Evolutionary conservation across 1,140 invertebrate species (phyloP).

Genomic region (Anastatus disparis): DNA sequence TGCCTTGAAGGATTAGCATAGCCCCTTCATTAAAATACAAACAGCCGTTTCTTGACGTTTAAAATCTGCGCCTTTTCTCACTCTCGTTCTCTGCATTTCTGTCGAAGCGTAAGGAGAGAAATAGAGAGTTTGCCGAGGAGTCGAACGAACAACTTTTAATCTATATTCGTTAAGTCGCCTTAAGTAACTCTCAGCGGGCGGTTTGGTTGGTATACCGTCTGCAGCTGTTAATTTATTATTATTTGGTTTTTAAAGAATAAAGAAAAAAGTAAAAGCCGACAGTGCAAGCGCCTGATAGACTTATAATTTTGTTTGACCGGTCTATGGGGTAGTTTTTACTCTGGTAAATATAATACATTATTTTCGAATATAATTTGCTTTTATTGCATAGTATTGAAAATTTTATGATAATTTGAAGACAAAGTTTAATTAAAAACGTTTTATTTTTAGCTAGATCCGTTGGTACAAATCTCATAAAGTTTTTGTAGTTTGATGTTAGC

Average conservation of each 20-base stretch:
- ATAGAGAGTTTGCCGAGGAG: no score
- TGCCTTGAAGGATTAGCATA: slow-evolving; percentile 60
- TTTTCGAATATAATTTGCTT: no score
- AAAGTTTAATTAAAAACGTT: no score
- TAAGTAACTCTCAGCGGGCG: slow-evolving; percentile 53
- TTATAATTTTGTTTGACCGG: slow-evolving; percentile 53
- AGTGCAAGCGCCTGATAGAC: slow-evolving; percentile 36
- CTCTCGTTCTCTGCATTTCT: slow-evolving; percentile 44
- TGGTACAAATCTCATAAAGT: neutral
- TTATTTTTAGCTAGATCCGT: neutral
- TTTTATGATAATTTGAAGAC: no score
- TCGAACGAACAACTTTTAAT: slow-evolving; percentile 59
- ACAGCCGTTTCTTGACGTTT: slow-evolving; percentile 56
- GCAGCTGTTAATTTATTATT: slow-evolving; percentile 60
- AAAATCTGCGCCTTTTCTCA: slow-evolving; percentile 50
- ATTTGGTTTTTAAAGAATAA: no score
- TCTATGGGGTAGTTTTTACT: no score
- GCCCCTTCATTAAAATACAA: slow-evolving; percentile 63
- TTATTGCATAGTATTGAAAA: no score
- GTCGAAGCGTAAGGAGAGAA: slow-evolving; percentile 15
- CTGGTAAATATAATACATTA: no score
- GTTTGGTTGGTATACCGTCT: no score
- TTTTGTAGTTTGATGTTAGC: no score
- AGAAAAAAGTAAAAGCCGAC: slow-evolving; percentile 8
- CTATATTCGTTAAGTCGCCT: slow-evolving; percentile 62